Evolutionary conservation across 2,888 invertebrate species (phyloP).

Genomic region (Drosophila mayaguana): DNA sequence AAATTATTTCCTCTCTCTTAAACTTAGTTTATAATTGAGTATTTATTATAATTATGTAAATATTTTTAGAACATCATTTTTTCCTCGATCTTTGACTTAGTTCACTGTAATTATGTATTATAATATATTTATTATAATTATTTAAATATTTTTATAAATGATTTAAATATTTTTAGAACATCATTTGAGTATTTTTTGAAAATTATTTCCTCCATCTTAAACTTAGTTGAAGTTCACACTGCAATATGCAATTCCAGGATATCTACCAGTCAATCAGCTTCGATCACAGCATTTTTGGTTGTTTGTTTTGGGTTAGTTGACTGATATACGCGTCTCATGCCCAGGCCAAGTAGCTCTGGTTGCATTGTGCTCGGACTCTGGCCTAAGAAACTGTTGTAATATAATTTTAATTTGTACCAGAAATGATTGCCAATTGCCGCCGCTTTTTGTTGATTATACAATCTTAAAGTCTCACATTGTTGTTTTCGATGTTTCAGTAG

Average conservation of each 20-base stretch:
- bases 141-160: neutral
- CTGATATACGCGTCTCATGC: conserved; percentile 41
- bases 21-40: no score
- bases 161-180: neutral
- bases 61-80: no score
- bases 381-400: conserved; percentile 71
- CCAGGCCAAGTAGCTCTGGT: conserved; percentile 27
- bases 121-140: no score
- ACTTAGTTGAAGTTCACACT: neutral
- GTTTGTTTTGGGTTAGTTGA: conserved; percentile 40
- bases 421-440: conserved; percentile 74
- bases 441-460: conserved; percentile 71
- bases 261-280: neutral
- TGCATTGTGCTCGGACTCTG: conserved; percentile 50
- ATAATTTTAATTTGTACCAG: conserved; percentile 75
- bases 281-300: conserved; percentile 10
- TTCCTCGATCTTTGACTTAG: no score
- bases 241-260: conserved; percentile 3
- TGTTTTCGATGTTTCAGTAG: neutral
- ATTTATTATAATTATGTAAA: no score
- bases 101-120: no score
- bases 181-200: neutral
- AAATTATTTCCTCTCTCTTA: no score
- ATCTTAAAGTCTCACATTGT: conserved; percentile 24
- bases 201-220: neutral